phyloP scores from a whole-genome alignment of 2,888 invertebrate species.

The Liopterus haemorrhoidalis region DNA sequence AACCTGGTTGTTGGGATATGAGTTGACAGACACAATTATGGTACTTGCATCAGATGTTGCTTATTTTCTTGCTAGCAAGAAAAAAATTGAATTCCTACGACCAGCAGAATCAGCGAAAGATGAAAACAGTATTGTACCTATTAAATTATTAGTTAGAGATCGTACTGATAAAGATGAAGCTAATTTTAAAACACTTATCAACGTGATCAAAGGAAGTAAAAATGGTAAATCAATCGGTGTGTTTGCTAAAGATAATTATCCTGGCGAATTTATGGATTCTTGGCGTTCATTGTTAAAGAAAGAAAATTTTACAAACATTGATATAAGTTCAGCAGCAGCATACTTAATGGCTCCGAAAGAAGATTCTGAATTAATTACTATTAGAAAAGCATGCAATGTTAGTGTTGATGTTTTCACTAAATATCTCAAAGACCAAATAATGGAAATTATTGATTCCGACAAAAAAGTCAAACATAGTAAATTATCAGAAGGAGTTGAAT shows the following conservation, averaged over 20 bases:
- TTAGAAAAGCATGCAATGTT: conserved; percentile 88
- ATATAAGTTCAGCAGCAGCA: conserved; percentile 79
- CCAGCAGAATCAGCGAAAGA: conserved; percentile 82
- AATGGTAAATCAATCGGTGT: conserved; percentile 83
- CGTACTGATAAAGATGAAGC: conserved; percentile 89
- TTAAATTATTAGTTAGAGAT: conserved; percentile 83
- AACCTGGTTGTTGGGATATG: conserved; percentile 97
- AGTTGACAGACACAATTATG: conserved; percentile 92
- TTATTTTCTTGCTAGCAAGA: conserved; percentile 90
- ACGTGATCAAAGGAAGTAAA: conserved; percentile 80
- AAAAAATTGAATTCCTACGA: conserved; percentile 94
- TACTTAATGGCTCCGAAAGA: conserved; percentile 92
- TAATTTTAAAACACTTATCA: conserved; percentile 71
- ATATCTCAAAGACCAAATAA: conserved; percentile 93
- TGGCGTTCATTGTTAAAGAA: conserved; percentile 78
- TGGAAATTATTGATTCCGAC: conserved; percentile 98
- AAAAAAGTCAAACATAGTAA: conserved; percentile 96
- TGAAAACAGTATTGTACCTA: conserved; percentile 73
- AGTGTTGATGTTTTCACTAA: conserved; percentile 94
- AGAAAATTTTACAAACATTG: conserved; percentile 77
- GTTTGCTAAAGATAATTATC: conserved; percentile 89
- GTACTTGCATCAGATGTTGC: conserved; percentile 81
- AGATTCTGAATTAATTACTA: conserved; percentile 79
- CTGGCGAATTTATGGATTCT: conserved; percentile 86
- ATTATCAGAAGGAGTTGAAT: conserved; percentile 90